Percentiles rank a stretch among this genome's conserved stretches.
Evolutionary conservation across 2,113 vertebrate genomes (phyloP).

Genomic region (Pseudonaja textilis): DNA sequence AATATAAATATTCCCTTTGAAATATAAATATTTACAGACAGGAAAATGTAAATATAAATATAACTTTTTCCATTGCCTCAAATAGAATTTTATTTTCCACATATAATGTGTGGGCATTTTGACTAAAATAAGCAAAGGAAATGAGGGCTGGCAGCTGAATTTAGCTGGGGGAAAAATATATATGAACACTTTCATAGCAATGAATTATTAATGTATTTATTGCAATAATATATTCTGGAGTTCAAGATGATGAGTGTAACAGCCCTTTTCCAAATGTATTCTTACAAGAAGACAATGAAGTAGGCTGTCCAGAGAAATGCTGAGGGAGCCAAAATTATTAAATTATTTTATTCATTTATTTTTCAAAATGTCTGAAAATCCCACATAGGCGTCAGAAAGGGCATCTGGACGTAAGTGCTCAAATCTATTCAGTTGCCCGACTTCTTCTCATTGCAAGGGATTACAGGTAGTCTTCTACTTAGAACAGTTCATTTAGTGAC

Average conservation of each 20-base stretch:
- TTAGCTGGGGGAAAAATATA: neutral
- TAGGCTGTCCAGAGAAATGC: neutral
- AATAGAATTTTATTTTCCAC: neutral
- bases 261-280: neutral
- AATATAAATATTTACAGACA: neutral
- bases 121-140: neutral
- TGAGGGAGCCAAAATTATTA: neutral
- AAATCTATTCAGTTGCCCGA: neutral
- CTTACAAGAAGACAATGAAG: neutral
- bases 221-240: neutral
- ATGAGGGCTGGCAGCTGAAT: neutral
- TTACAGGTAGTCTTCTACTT: neutral
- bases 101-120: neutral
- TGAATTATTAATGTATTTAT: neutral
- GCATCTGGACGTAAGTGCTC: neutral
- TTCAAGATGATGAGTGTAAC: neutral
- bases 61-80: neutral
- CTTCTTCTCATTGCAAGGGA: neutral
- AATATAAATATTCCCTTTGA: neutral
- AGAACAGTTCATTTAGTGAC: too few species aligned
- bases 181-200: neutral
- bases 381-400: neutral
- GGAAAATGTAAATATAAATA: neutral
- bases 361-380: neutral
- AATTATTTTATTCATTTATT: neutral